Evolutionary conservation across 2,797 vertebrate species (phyloP), one percentile per base, ranked within the genome.

Genomic region (Sciurus vulgaris): DNA sequence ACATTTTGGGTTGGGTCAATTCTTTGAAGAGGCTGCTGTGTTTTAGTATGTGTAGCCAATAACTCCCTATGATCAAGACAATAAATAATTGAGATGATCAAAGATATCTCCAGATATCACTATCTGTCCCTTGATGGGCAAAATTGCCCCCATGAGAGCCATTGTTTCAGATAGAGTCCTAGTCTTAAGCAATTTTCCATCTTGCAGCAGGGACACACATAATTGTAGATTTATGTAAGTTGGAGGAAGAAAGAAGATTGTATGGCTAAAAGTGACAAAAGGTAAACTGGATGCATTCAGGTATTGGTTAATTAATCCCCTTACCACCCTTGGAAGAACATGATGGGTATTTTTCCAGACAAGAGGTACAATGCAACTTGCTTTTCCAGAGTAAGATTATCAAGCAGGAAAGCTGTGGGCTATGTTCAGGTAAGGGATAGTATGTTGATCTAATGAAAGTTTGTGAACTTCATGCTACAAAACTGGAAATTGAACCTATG

Each of bases 131-230:
- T 69, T 49, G 69, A 89, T 41, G 2, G 59, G 6, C 18, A 61
- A 86, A 51, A 70, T 63, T 61, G 3, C 30, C 51, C 38, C 3
- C 1, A 5, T 70, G 77, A 78, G n/a, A 91, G 63, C 8, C 17
- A 54, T 17, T 54, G 33, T 30, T 87, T 92, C 51, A 90, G n/a
- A 95, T 26, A 59, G 26, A 84, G 51, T 59, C 10, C 11, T 38
- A 87, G 49, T n/a, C n/a, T 88, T 35, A 92, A 91, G 56, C 44
- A 83, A 83, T 88, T 69, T 92, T 47, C 35, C 76, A 11, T 89
- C 38, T 72, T 91, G 6, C 33, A 74, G 54, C 22, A 86, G 51
- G 9, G 49, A 51, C 65, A 38, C 7, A 49, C 0, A 63, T 72
- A 15, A 81, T 61, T 73, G 13, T 69, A 94, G 41, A 89, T 77